These are phyloP conservation scores for Hipparchia semele DNA, from an alignment of 2,888 invertebrate species.

Conservation along the genomic window DNA sequence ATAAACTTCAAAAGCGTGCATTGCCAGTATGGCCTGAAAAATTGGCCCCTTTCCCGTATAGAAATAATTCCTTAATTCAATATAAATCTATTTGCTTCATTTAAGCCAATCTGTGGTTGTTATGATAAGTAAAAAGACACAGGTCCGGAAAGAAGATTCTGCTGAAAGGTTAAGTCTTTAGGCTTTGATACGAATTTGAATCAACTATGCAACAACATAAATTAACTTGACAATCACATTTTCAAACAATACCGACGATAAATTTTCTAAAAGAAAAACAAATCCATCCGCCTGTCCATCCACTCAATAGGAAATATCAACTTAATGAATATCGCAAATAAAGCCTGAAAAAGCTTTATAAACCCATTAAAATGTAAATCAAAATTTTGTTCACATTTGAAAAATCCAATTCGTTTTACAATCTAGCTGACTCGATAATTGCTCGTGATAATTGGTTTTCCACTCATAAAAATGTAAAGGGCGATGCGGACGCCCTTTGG, in stretches of 20 bases:
- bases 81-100: too few species aligned
- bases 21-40: too few species aligned
- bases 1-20: not conserved
- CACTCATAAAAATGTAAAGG: conserved; percentile 74
- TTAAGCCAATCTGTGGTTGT: too few species aligned
- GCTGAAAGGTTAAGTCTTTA: not conserved
- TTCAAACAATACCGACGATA: not conserved
- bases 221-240: not conserved
- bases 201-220: not conserved
- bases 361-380: conserved; percentile 48
- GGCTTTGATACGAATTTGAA: not conserved
- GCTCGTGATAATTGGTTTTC: conserved; percentile 77
- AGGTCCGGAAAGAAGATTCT: too few species aligned
- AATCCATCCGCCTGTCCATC: not conserved
- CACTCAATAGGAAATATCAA: not conserved
- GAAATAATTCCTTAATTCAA: too few species aligned
- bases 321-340: conserved; percentile 7
- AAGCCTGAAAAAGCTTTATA: conserved; percentile 35
- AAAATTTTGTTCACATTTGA: conserved; percentile 57
- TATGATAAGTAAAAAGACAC: too few species aligned
- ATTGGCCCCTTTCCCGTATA: too few species aligned
- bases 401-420: conserved; percentile 63
- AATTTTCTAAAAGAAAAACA: not conserved
- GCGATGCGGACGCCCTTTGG: conserved; percentile 60
- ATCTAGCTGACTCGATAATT: conserved; percentile 76